Evolutionary conservation across 2,888 invertebrate genomes (phyloP), one percentile per base, ranked within the genome.

Genomic region (Lycophotia porphyrea): DNA sequence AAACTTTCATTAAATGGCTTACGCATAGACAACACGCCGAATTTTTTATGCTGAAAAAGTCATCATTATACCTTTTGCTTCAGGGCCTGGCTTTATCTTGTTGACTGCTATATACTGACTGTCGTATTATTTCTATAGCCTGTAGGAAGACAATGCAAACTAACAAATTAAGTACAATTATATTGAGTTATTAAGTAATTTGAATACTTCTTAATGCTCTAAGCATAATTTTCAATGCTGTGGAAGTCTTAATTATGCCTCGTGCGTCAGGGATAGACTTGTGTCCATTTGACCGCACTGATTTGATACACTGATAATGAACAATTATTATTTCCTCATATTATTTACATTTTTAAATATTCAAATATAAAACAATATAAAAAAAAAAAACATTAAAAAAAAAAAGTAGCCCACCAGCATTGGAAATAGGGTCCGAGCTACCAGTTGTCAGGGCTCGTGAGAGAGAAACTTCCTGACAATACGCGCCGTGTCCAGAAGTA

Each of bases 1-100:
- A 90, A 93, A 93, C 91, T 93, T 93, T 88, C 88, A 91, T 90
- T 91, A 91, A 93, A 92, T 90, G 92, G 88, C 91, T 90, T 90
- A 91, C 89, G 89, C 90, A 90, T 87, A 90, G 81, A 88, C 84
- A 84, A 88, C 86, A 88, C 85, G 86, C 89, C 88, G 89, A 88
- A 88, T 90, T 91, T 89, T 85, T 88, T 88, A 83, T 72, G 36
- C 63, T 72, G 39, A 76, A 87, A 84, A 85, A 74, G 70, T 66
- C 52, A 42, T 82, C 72, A 78, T 84, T 77, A 31, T 49, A 5
- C 15, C 3, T 55, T 39, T 24, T 21, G 42, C 24, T 5, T 24
- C 7, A 24, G 44, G 9, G 8, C 18, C 18, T 34, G 27, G 7
- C 15, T 52, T 77, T 52, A 13, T 34, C 27, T 31, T 24, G 31